Percentiles rank a stretch among this genome's conserved stretches.
phyloP scores from a whole-genome alignment of 2,888 invertebrate species.

The Thereva unica region DNA sequence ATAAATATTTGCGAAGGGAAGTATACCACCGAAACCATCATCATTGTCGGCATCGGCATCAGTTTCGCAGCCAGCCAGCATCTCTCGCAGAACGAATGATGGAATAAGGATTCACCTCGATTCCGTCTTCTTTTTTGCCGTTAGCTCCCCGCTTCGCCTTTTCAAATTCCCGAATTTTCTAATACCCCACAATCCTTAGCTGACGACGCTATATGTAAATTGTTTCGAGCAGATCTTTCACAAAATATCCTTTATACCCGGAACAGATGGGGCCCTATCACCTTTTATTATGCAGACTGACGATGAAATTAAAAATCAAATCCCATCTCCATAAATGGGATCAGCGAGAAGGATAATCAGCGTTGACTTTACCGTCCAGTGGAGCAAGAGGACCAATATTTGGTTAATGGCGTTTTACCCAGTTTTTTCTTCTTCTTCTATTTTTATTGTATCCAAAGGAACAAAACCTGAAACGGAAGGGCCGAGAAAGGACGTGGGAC shows the following conservation, averaged over 20 bases:
- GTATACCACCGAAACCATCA: not conserved
- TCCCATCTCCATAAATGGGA: no score
- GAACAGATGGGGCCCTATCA: not conserved
- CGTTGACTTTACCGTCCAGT: no score
- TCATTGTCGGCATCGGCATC: not conserved
- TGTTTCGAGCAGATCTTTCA: not conserved
- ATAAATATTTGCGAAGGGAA: conserved; percentile 35
- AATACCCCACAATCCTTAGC: conserved; percentile 25
- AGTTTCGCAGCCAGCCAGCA: not conserved
- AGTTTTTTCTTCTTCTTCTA: no score
- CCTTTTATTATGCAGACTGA: no score
- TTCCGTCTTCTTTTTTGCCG: no score
- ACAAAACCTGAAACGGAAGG: no score
- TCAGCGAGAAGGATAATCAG: no score
- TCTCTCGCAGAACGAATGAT: not conserved
- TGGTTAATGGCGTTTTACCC: no score
- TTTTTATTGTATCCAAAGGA: no score
- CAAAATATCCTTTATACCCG: not conserved
- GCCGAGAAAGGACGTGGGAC: no score
- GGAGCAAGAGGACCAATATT: no score
- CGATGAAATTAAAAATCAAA: no score
- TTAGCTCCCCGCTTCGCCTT: not conserved
- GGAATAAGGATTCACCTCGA: conserved; percentile 14
- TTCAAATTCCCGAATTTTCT: conserved; percentile 24
- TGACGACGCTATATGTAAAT: not conserved